Conservation (phyloP, 92 coral and sea anemone genomes). For the Actinernus sp. region DNA sequence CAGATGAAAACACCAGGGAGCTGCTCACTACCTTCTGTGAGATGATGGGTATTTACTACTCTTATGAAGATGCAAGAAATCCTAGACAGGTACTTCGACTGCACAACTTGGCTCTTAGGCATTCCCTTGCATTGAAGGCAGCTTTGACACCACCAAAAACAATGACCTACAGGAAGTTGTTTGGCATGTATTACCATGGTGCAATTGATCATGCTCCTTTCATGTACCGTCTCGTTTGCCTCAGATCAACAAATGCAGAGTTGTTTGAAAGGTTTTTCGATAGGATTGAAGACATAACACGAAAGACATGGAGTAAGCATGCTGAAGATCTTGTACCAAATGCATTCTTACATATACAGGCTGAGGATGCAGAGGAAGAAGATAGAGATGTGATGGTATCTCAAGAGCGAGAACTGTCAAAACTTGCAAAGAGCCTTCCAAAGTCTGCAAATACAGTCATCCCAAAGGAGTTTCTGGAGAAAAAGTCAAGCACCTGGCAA, state of each 20-base stretch:
- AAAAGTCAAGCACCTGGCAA: conserved; percentile 43
- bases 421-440: conserved; percentile 19
- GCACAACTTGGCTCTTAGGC: too few species aligned
- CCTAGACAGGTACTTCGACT: too few species aligned
- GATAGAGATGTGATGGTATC: conserved; percentile 22
- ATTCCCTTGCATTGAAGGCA: too few species aligned
- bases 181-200: conserved; percentile 24
- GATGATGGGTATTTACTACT: too few species aligned
- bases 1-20: too few species aligned
- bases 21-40: too few species aligned
- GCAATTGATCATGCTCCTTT: conserved; percentile 22
- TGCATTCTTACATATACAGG: conserved; percentile 36
- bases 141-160: conserved; percentile 18
- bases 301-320: conserved; percentile 31
- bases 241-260: conserved; percentile 29
- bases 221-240: conserved; percentile 6
- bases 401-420: conserved; percentile 48
- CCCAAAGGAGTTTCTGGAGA: conserved; percentile 21
- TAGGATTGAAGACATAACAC: conserved; percentile 28
- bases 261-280: conserved; percentile 20
- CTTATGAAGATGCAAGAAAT: too few species aligned
- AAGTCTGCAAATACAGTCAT: conserved; percentile 33
- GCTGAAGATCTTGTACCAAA: conserved; percentile 15
- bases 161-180: conserved; percentile 13
- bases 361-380: conserved; percentile 11